Evolutionary conservation across 2,888 invertebrate species (phyloP).

Genomic region (Punctoribates punctum): DNA sequence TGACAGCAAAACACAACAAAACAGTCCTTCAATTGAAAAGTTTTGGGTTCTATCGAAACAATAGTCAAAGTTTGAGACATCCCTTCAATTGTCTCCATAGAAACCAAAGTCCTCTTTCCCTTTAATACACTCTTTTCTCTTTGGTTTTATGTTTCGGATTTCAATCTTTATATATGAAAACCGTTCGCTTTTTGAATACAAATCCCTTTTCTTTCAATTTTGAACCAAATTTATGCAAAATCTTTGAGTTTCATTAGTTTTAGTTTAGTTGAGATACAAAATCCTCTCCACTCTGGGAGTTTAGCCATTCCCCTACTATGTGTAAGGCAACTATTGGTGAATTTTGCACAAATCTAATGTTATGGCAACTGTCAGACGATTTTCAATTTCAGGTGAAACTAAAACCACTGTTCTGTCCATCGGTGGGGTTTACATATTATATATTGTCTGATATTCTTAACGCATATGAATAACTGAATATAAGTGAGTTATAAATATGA

Average conservation of each 20-base stretch:
- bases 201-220: slow-evolving; percentile 20
- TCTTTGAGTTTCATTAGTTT: neutral
- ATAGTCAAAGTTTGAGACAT: slow-evolving; percentile 5
- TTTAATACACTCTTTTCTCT: neutral
- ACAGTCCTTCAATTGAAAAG: neutral
- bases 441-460: neutral
- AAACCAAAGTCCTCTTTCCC: slow-evolving; percentile 1
- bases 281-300: no score
- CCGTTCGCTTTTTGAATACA: neutral
- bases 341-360: no score
- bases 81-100: slow-evolving; percentile 8
- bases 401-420: no score
- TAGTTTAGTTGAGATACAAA: neutral
- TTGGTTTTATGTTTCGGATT: neutral
- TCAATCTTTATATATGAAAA: neutral
- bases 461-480: neutral
- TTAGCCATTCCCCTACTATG: no score
- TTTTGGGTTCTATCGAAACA: neutral
- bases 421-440: no score
- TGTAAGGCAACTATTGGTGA: no score
- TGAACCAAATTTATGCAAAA: neutral
- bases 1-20: neutral
- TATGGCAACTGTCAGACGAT: no score
- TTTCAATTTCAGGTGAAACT: no score
- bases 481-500: neutral